These are phyloP conservation scores for Eurosta solidaginis DNA, from an alignment of 1,140 invertebrate species.

Conservation along the genomic window DNA sequence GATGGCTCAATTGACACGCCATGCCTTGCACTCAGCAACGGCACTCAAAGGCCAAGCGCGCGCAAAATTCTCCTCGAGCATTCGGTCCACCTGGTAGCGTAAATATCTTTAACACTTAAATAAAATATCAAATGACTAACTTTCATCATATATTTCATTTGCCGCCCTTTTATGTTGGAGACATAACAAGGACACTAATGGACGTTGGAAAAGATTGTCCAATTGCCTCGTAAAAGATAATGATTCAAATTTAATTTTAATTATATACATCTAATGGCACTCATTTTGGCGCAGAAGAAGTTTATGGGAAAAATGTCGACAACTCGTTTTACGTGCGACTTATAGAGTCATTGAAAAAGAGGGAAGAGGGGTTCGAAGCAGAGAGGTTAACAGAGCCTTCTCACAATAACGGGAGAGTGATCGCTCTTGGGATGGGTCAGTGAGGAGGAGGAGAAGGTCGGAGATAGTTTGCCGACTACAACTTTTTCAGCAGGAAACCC, in stretches of 20 bases:
- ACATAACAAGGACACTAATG: not conserved
- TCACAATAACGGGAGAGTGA: too few relatives aligned
- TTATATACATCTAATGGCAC: not conserved
- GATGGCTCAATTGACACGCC: not conserved
- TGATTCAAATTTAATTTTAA: not conserved
- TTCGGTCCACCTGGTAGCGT: not conserved
- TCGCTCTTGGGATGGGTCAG: too few relatives aligned
- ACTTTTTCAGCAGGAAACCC: too few relatives aligned
- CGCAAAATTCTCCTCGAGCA: not conserved
- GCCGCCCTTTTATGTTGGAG: not conserved
- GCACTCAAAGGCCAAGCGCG: not conserved
- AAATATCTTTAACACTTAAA: not conserved
- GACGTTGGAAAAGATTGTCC: not conserved
- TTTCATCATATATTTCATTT: not conserved
- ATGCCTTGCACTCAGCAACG: too few relatives aligned
- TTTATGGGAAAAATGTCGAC: too few relatives aligned
- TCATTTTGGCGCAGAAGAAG: not conserved
- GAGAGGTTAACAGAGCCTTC: too few relatives aligned
- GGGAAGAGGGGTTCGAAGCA: too few relatives aligned
- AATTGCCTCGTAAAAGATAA: not conserved
- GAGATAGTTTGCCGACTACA: too few relatives aligned
- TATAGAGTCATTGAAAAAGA: too few relatives aligned
- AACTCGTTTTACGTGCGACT: too few relatives aligned
- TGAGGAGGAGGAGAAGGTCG: too few relatives aligned
- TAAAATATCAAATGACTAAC: not conserved